These are phyloP conservation scores for Tachina grossa DNA, from an alignment of 2,888 invertebrate genomes.

Conservation along the genomic window DNA sequence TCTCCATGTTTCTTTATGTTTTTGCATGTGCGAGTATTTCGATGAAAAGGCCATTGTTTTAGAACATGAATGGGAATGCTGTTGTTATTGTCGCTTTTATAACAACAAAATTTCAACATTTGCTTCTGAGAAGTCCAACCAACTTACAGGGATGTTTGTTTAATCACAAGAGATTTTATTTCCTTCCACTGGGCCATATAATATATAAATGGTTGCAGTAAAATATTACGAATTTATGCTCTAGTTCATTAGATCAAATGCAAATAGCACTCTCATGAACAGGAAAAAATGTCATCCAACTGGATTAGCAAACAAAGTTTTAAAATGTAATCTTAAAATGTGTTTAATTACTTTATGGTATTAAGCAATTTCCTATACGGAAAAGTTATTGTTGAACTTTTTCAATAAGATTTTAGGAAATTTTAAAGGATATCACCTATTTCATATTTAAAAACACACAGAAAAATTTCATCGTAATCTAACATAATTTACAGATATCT, in stretches of 20 bases:
- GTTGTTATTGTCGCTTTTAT: constrained; percentile 26
- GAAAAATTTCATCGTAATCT: too few relatives aligned
- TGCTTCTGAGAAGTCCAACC: constrained; percentile 37
- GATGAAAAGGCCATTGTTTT: constrained; percentile 41
- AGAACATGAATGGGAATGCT: constrained; percentile 43
- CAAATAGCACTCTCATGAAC: neutral
- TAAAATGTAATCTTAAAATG: too few relatives aligned
- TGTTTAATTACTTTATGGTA: too few relatives aligned
- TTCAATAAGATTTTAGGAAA: too few relatives aligned
- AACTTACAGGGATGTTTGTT: neutral
- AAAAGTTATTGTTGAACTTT: too few relatives aligned
- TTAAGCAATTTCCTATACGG: too few relatives aligned
- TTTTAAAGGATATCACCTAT: too few relatives aligned
- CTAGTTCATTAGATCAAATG: neutral
- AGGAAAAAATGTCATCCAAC: neutral
- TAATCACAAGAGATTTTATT: constrained; percentile 11
- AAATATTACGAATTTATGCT: neutral
- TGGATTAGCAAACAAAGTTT: too few relatives aligned
- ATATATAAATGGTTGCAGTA: neutral
- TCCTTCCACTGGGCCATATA: neutral
- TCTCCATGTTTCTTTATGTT: constrained; percentile 52
- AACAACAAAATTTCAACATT: constrained; percentile 5
- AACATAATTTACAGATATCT: too few relatives aligned
- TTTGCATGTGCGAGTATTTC: constrained; percentile 14
- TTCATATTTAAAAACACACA: too few relatives aligned